Evolutionary conservation across 2,113 vertebrate species (phyloP).

Genomic region (Equus przewalskii): DNA sequence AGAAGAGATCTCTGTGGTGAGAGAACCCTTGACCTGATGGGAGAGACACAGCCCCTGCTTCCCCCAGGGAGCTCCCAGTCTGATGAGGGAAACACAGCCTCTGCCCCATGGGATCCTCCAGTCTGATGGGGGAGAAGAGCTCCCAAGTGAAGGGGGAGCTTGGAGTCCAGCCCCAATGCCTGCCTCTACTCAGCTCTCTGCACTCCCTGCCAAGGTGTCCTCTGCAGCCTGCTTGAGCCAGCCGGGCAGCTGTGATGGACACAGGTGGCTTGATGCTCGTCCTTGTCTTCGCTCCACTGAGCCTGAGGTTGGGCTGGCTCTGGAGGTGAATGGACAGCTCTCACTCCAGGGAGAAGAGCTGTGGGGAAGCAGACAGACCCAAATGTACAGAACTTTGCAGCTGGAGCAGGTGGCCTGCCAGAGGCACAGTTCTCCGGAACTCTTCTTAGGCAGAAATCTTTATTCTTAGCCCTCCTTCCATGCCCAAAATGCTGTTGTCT

Average conservation of each 20-base stretch:
- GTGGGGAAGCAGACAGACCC: neutral
- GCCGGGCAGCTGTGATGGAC: neutral
- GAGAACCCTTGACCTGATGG: neutral
- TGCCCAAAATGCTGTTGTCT: neutral
- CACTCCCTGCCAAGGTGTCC: neutral
- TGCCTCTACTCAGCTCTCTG: neutral
- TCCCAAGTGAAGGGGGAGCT: neutral
- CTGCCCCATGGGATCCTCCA: neutral
- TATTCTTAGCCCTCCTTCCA: neutral
- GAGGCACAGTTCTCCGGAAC: neutral
- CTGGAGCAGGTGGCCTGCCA: neutral
- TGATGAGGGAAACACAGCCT: neutral
- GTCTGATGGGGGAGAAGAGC: neutral
- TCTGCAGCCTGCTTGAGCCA: neutral
- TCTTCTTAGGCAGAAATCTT: neutral
- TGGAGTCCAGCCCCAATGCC: neutral
- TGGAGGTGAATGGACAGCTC: neutral
- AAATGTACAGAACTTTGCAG: neutral
- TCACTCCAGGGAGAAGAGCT: neutral
- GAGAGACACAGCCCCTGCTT: neutral
- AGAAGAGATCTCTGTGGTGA: neutral
- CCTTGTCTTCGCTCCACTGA: conserved; percentile 6
- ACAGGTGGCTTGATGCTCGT: conserved; percentile 49
- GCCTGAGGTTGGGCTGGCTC: neutral
- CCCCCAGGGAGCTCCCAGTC: neutral